phyloP scores from a whole-genome alignment of 2,888 invertebrate genomes.

The Xylota segnis region DNA sequence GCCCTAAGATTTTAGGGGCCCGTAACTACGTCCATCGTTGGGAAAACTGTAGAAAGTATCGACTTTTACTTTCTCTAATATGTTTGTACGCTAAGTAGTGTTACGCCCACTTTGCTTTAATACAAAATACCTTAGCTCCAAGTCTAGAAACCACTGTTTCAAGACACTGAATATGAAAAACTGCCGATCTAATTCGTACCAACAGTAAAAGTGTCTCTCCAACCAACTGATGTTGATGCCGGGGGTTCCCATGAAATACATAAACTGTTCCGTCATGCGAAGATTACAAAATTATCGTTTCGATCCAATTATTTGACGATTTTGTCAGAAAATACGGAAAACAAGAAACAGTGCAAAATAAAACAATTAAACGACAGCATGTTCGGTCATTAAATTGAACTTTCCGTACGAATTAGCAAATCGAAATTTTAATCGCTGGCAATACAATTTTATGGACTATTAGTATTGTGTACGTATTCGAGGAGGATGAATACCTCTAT shows the following conservation, averaged over 20 bases:
- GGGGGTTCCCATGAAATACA: constrained; percentile 2
- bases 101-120: too few species aligned
- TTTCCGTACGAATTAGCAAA: neutral
- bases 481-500: neutral
- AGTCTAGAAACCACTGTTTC: too few species aligned
- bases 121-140: too few species aligned
- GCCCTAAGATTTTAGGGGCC: too few species aligned
- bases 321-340: neutral
- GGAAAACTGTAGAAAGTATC: too few species aligned
- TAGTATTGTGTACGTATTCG: neutral
- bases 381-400: constrained; percentile 8
- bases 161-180: too few species aligned
- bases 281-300: neutral
- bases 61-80: too few species aligned
- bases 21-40: too few species aligned
- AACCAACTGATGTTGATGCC: too few species aligned
- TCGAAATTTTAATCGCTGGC: constrained; percentile 2
- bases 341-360: neutral
- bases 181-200: too few species aligned
- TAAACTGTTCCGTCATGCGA: neutral
- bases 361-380: constrained; percentile 4
- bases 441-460: neutral
- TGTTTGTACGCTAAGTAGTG: too few species aligned
- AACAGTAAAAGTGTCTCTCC: too few species aligned
- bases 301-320: neutral